Evolutionary conservation across 2,888 invertebrate species (phyloP).

Genomic region (Mythimna lalbum): DNA sequence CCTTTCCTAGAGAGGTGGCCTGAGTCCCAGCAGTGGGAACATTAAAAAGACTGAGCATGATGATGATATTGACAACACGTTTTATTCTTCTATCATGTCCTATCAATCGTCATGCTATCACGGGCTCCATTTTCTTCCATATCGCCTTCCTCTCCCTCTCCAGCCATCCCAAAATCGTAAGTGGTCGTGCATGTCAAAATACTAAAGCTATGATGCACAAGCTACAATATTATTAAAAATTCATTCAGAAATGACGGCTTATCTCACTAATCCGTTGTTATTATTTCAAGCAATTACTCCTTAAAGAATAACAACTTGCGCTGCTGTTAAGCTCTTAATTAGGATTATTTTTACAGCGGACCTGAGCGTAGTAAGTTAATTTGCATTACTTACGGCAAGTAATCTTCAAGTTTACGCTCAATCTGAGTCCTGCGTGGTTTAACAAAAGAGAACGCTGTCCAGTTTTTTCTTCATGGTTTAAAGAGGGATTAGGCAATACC

Average conservation of each 20-base stretch:
- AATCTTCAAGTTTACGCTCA: slow-evolving; percentile 19
- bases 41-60: no score
- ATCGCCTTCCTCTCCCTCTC: no score
- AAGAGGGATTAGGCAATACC: not conserved
- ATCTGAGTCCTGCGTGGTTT: not conserved
- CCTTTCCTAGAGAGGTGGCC: no score
- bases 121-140: no score
- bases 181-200: not conserved
- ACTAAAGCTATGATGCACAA: slow-evolving; percentile 7
- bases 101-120: no score
- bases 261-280: slow-evolving; percentile 47
- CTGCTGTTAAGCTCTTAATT: slow-evolving; percentile 52
- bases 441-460: not conserved
- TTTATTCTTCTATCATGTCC: no score
- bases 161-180: not conserved
- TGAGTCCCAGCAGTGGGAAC: no score
- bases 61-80: no score
- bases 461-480: not conserved
- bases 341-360: slow-evolving; percentile 50
- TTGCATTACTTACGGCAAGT: slow-evolving; percentile 39
- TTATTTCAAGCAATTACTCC: slow-evolving; percentile 55
- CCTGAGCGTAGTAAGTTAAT: slow-evolving; percentile 50
- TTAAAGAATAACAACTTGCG: slow-evolving; percentile 39
- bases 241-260: slow-evolving; percentile 18
- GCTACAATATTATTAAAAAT: not conserved